phyloP scores from a whole-genome alignment of 2,797 vertebrate genomes.

The Eleutherodactylus coqui region DNA sequence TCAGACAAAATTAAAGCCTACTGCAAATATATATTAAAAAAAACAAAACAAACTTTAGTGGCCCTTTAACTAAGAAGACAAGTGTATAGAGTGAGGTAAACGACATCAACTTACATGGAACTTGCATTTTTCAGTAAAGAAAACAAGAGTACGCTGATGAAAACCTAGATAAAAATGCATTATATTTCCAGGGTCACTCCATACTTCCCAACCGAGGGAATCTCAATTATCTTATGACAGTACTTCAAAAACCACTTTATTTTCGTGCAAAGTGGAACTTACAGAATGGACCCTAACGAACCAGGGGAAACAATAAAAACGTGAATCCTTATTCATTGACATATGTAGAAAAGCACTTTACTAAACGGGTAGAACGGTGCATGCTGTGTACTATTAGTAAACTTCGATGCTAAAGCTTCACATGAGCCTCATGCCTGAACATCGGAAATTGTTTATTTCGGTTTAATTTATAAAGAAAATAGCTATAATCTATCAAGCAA shows the following conservation, averaged over 20 bases:
- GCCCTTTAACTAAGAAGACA: neutral
- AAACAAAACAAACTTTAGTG: too few species aligned
- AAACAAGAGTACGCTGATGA: neutral
- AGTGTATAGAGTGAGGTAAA: neutral
- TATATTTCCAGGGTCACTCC: neutral
- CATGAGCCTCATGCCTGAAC: conserved; percentile 2
- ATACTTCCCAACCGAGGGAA: neutral
- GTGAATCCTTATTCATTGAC: neutral
- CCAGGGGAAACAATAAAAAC: neutral
- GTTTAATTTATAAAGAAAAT: neutral
- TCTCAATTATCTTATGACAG: neutral
- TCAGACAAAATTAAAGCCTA: neutral
- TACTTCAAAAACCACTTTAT: neutral
- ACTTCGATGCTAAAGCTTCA: neutral
- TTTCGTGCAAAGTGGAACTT: neutral
- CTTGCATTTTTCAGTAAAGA: neutral
- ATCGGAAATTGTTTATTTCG: neutral
- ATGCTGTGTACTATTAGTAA: conserved; percentile 18
- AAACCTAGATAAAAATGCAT: neutral
- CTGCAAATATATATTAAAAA: neutral
- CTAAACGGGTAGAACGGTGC: neutral
- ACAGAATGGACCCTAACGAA: neutral
- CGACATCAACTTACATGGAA: neutral
- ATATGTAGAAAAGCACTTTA: conserved; percentile 20
- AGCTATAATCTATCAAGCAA: conserved; percentile 20